Evolutionary conservation across 2,888 invertebrate genomes (phyloP), one percentile per base, ranked within the genome.

Genomic region (Tetheella fluctuosa): DNA sequence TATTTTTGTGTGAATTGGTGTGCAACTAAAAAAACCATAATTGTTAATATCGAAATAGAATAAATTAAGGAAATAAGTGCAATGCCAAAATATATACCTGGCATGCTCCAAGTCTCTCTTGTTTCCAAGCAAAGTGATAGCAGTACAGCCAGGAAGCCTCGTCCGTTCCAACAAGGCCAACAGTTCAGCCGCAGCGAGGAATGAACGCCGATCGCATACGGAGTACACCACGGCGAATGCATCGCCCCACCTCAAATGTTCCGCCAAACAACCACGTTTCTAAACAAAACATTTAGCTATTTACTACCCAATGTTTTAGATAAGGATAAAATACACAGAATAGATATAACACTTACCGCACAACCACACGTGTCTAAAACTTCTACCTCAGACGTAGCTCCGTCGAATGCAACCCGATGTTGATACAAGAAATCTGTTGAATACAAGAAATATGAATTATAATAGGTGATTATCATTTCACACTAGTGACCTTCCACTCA

Each of bases 151-250:
- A 20, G 96, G 96, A 64, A 96, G 89, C 76, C 96, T 95, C 54
- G 96, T 94, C 78, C 96, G 94, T 66, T 96, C 95, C 71, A 97
- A 89, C 69, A 96, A 94, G 59, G 96, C 95, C 69, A 97, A 86
- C 25, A 96, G 93, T 73, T 96, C 95, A 52, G 95, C 94, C 1
- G 97, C 97, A 71, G 96, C 96, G 74, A 95, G 90, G 85, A 97
- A 97, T 72, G 96, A 96, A 60, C 95, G 94, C 67, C 95, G 94
- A 80, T 96, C 96, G 79, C 96, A 96, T 54, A 97, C 96, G 54
- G 96, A 96, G 89, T 97, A 97, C 57, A 97, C 96, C 68, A 97
- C 94, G 34, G 97, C 96, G 83, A 96, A 97, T 0, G 97, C 96
- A 79, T 97, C 97, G 30, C 97, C 97, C 97, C 97, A 97, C 76